Percentiles rank a stretch among this genome's conserved stretches.
These are phyloP conservation scores for Agrochola lota DNA, from an alignment of 2,888 invertebrate genomes.

Conservation along the genomic window DNA sequence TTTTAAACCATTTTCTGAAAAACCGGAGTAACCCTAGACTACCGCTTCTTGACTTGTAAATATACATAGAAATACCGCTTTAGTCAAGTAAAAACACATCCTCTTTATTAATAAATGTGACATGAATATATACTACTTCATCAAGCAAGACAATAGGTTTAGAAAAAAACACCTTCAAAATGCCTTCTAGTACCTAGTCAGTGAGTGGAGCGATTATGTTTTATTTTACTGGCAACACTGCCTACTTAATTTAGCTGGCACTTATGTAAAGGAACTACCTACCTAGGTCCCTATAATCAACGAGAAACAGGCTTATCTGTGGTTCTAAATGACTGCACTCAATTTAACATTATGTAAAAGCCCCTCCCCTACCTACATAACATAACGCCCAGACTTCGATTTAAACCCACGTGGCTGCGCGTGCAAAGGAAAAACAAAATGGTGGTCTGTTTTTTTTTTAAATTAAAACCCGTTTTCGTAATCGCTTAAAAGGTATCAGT, in stretches of 20 bases:
- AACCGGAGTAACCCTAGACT: neutral
- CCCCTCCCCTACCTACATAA: neutral
- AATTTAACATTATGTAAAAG: neutral
- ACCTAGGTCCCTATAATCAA: neutral
- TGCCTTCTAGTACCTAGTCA: slow-evolving; percentile 1
- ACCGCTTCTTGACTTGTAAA: neutral
- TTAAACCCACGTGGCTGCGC: slow-evolving; percentile 22
- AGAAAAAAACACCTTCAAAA: slow-evolving; percentile 31
- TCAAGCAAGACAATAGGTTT: slow-evolving; percentile 45
- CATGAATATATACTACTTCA: slow-evolving; percentile 32
- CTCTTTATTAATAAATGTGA: slow-evolving; percentile 37
- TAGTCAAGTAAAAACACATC: slow-evolving; percentile 21
- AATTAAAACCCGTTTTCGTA: neutral
- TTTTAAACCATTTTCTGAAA: neutral
- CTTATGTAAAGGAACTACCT: neutral
- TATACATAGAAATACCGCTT: neutral
- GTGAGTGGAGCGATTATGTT: neutral
- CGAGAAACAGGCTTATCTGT: neutral
- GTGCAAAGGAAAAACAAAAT: slow-evolving; percentile 34
- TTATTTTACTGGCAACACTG: slow-evolving; percentile 12
- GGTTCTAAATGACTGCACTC: neutral
- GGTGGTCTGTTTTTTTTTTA: slow-evolving; percentile 24
- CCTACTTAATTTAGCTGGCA: neutral
- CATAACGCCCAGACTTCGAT: neutral
- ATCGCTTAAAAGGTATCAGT: neutral